phyloP scores from a whole-genome alignment of 23 tunicate genomes.

The Trididemnum nubilum region DNA sequence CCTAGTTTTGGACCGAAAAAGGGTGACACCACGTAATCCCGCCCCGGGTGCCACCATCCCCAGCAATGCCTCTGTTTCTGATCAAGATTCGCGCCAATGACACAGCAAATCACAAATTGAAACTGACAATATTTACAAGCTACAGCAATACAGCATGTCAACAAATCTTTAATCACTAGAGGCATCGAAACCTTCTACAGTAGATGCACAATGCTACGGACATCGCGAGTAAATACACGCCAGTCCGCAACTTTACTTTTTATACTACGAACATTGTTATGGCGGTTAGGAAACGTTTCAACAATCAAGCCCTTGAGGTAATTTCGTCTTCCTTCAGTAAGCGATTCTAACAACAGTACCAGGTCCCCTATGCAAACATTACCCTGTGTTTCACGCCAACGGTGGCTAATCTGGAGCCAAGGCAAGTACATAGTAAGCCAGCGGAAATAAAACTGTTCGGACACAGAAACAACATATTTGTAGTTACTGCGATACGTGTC shows the following conservation, averaged over 20 bases:
- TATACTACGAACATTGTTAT: background rate
- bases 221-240: conserved; percentile 14
- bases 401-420: conserved; percentile 23
- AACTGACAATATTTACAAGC: too few species aligned
- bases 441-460: conserved; percentile 18
- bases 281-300: conserved; percentile 1
- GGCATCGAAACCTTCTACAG: too few species aligned
- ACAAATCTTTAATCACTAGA: too few species aligned
- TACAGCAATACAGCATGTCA: too few species aligned
- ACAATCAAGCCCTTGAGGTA: background rate
- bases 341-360: background rate
- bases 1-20: too few species aligned
- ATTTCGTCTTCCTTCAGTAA: conserved; percentile 15
- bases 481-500: conserved; percentile 18
- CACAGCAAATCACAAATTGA: too few species aligned
- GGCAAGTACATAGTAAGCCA: conserved; percentile 20
- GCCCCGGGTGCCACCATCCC: too few species aligned
- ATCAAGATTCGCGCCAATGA: too few species aligned
- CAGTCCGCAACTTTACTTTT: background rate
- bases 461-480: conserved; percentile 18
- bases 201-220: conserved; percentile 11
- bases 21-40: too few species aligned
- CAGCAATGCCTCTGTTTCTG: too few species aligned
- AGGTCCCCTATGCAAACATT: conserved; percentile 3
- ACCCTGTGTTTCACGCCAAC: conserved; percentile 2